Evolutionary conservation across 1,140 invertebrate species (phyloP), one percentile per base, ranked within the genome.

Genomic region (Leptinotarsa defecta): DNA sequence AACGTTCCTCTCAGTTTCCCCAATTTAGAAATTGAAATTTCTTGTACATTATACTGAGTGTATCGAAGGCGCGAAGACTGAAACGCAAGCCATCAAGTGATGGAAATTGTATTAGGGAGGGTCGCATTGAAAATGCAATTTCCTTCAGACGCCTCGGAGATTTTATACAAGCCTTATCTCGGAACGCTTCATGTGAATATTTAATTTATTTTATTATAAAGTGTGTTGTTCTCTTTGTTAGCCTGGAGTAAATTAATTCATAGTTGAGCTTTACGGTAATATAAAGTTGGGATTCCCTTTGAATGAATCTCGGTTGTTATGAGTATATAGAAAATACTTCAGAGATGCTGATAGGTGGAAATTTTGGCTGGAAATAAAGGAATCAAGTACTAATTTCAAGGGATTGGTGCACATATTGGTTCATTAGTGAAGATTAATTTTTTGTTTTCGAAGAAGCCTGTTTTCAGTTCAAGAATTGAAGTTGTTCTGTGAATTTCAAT

Each of bases 181-280:
- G 48, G 49, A 61, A 34, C 69, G 69, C 69, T 71, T 57, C 69
- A 71, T 57, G 69, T 71, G 69, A 52, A 71, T 71, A 71, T 71
- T 71, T 71, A 71, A 71, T 57, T 71, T 71, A 20, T 71, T 71
- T 71, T 71, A 71, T 71, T 57, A 57, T 52, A 71, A 71, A 71
- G 67, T 68, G 11, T 17, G 48, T 71, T 71, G 69, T 71, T 71
- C 49, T 24, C 69, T 71, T 71, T 71, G 69, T 61, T 61, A 43
- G 24, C 17, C 34, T 48, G 27, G 43, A 61, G 15, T 71, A 71
- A 57, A 71, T 71, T 20, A 71, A 71, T 71, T 71, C 20, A 71
- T 20, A 20, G 69, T 43, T 57, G 20, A 57, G 48, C 4, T 71
- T 61, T 22, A 61, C 69, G 34, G 11, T 68, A 19, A 19, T 43